Evolutionary conservation across 2,888 invertebrate genomes (phyloP), one percentile per base, ranked within the genome.

Genomic region (Myopa tessellatipennis): DNA sequence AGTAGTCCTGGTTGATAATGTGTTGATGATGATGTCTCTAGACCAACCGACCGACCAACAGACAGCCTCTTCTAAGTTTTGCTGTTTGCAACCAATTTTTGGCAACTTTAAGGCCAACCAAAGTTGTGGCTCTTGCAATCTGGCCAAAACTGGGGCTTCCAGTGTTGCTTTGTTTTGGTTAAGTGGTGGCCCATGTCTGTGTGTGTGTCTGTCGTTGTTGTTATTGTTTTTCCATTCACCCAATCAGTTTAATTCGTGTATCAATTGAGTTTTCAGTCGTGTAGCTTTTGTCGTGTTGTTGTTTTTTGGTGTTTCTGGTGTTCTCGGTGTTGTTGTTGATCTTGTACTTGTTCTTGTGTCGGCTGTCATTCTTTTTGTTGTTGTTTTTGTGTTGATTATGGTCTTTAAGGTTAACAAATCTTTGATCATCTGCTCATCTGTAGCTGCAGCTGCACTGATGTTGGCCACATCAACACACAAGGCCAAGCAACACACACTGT

Each of bases 201-300:
- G 45, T 50, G 50, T 61, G 74, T 34, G 63, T 45, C 26, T 63
- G 14, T 58, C 34, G 8, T 68, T 38, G 55, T 34, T 65, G 16
- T 68, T 8, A 16, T 67, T 50, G 55, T 75, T 40, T 14, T 75
- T 61, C 34, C 73, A 45, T 67, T 77, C 34, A 74, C 60, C 79
- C 81, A 83, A 82, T 81, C 83, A 79, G 77, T 82, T 82, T 80
- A 82, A 81, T 79, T 80, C 80, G 80, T 81, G 81, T 79, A 82
- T 82, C 83, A 83, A 83, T 83, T 82, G 82, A 82, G 82, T 83
- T 83, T 82, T 80, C 82, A 82, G 80, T 83, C 81, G 78, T 81
- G 78, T 76, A 80, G 79, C 67, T 65, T 74, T 67, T 58, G 77
- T 55, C 50, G 1, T 14, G 50, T 58, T 16, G 38, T 55, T 73